phyloP scores from a whole-genome alignment of 2,888 invertebrate genomes.

The Ormia ochracea region DNA sequence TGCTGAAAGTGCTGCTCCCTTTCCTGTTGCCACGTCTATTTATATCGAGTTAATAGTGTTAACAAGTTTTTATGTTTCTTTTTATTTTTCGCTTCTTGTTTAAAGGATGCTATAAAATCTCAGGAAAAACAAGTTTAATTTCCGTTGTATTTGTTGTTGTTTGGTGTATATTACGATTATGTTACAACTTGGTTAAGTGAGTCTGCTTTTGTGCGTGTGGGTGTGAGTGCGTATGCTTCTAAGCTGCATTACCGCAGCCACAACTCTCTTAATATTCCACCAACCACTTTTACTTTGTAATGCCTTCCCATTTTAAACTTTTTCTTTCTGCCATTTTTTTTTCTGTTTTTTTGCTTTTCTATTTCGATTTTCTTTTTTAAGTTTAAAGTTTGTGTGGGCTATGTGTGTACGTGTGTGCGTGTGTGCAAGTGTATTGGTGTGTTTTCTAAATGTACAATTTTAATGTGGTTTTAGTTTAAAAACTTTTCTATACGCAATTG shows the following conservation, averaged over 20 bases:
- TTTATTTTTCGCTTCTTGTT: neutral
- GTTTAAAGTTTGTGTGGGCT: conserved; percentile 17
- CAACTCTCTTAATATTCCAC: conserved; percentile 3
- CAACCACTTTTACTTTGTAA: conserved; percentile 48
- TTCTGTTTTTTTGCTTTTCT: neutral
- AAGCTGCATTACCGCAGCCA: neutral
- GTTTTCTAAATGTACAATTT: conserved; percentile 32
- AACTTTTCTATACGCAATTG: conserved; percentile 54
- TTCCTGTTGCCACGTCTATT: neutral
- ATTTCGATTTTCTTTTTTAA: conserved; percentile 32
- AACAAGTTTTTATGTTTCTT: conserved; percentile 36
- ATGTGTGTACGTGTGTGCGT: neutral
- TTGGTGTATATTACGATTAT: conserved; percentile 7
- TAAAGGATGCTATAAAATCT: conserved; percentile 63
- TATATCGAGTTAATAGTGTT: conserved; percentile 55
- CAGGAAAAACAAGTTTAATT: conserved; percentile 64
- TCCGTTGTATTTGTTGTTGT: conserved; percentile 57
- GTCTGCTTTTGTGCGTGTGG: too few relatives aligned
- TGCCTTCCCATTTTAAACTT: conserved; percentile 38
- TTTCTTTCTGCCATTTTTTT: neutral
- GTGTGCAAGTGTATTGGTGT: neutral
- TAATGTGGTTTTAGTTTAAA: conserved; percentile 49
- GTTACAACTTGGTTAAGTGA: neutral
- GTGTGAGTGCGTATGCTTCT: neutral
- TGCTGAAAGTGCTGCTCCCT: neutral